phyloP scores from a whole-genome alignment of 1,140 invertebrate genomes.

The Drosophila chauvacae region DNA sequence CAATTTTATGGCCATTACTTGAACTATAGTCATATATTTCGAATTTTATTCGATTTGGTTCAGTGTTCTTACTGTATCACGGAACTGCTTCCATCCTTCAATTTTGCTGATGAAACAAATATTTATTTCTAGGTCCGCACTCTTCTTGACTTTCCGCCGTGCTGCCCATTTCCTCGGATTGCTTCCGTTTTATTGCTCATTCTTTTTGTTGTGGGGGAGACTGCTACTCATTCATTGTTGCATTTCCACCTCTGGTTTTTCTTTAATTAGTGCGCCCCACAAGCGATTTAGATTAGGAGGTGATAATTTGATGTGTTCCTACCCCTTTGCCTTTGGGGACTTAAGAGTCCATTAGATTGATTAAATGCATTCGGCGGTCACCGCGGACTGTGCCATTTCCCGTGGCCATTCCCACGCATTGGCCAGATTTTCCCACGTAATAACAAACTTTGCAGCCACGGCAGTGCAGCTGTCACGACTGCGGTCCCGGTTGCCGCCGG shows the following conservation, averaged over 20 bases:
- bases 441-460: slow-evolving; percentile 11
- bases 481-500: slow-evolving; percentile 12
- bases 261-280: slow-evolving; percentile 40
- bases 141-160: slow-evolving; percentile 8
- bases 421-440: slow-evolving; percentile 29
- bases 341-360: slow-evolving; percentile 51
- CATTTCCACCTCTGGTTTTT: slow-evolving; percentile 10
- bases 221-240: neutral
- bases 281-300: slow-evolving; percentile 48
- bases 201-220: neutral
- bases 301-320: slow-evolving; percentile 57
- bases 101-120: slow-evolving; percentile 43
- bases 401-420: slow-evolving; percentile 32
- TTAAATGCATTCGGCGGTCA: slow-evolving; percentile 51
- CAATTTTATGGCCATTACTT: neutral
- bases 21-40: neutral
- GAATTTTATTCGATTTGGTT: neutral
- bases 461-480: slow-evolving; percentile 58
- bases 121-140: slow-evolving; percentile 32
- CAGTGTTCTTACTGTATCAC: neutral
- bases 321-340: neutral
- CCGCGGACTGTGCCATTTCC: slow-evolving; percentile 8
- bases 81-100: slow-evolving; percentile 21
- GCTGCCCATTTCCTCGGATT: neutral
- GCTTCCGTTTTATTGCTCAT: slow-evolving; percentile 18